phyloP scores from a whole-genome alignment of 2,888 invertebrate species.

The Leptinotarsa peninsularis region DNA sequence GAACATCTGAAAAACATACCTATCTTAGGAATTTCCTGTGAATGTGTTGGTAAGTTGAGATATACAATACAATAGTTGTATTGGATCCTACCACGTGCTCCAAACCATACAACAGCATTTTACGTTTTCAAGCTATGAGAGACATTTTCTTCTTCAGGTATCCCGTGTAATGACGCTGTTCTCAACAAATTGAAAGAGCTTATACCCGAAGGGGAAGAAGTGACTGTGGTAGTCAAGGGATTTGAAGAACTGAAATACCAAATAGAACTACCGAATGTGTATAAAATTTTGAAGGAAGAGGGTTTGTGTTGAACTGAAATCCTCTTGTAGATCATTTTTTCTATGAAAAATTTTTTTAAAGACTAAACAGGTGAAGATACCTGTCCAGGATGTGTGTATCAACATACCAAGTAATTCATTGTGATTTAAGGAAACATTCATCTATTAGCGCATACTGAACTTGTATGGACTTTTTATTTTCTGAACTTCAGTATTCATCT shows the following conservation, averaged over 20 bases:
- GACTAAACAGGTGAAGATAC: not conserved
- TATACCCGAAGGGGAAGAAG: constrained; percentile 43
- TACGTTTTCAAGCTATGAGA: too few relatives aligned
- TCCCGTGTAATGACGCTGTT: constrained; percentile 42
- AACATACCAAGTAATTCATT: not conserved
- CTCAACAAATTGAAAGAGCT: constrained; percentile 39
- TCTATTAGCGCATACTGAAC: not conserved
- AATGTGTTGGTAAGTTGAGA: constrained; percentile 49
- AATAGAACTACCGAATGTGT: constrained; percentile 52
- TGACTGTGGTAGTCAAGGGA: constrained; percentile 45
- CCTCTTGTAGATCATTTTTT: not conserved
- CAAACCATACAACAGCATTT: too few relatives aligned
- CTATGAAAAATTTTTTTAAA: not conserved
- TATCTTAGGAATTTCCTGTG: constrained; percentile 50
- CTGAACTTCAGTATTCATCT: not conserved
- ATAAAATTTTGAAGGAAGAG: constrained; percentile 42
- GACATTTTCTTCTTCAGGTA: constrained; percentile 40
- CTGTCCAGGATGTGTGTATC: not conserved
- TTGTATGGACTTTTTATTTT: not conserved
- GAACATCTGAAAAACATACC: constrained; percentile 48
- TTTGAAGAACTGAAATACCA: constrained; percentile 41
- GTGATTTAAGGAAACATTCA: not conserved
- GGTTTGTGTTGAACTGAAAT: constrained; percentile 29
- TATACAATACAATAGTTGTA: not conserved
- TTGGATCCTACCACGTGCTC: not conserved